Base-by-base conservation (phyloP, 2,113 vertebrate genomes). In the Atractosteus spatula region DNA sequence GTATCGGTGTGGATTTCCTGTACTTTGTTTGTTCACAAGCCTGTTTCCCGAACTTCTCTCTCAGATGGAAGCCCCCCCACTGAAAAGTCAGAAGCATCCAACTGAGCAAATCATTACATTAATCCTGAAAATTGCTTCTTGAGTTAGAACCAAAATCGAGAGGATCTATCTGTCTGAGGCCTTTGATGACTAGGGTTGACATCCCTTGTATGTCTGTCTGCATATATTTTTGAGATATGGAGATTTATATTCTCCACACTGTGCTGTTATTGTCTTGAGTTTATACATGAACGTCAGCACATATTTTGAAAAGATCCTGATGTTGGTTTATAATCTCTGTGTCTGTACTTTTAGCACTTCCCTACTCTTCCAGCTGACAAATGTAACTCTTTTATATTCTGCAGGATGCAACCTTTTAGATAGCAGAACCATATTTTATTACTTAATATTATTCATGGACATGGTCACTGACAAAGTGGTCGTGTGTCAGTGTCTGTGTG, bases 301-400 rank as follows among this genome's bases (percentile, higher is more conserved):
- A 8, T 59, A 8, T 11, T 59, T 13, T 11, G 57, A 59, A 59
- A 16, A 59, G 57, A 59, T 16, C 14, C 57, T n/a, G 57, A 6
- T n/a, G 11, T 59, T 59, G 57, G 6, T 59, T 59, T 6, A 59
- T 59, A 59, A 59, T 59, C 57, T 59, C 57, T 59, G 41, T 65
- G n/a, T 17, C 17, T 41, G 8, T 41, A 29, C 41, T 65, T 65
- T 65, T 65, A 29, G 41, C 62, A 65, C 62, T 65, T 65, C 17
- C 7, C 41, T 41, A 65, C 62, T 62, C 13, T 62, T 41, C 29
- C 8, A 10, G 29, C 12, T 65, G 62, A 41, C 62, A 65, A 4
- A 65, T 65, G 29, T 65, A 29, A 41, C 29, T 17, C 17, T 65
- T 41, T 65, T 64, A 59, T 59, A 59, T 16, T 65, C 8, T 65